phyloP scores from a whole-genome alignment of 2,797 vertebrate genomes.

The Poeciliopsis turneri region DNA sequence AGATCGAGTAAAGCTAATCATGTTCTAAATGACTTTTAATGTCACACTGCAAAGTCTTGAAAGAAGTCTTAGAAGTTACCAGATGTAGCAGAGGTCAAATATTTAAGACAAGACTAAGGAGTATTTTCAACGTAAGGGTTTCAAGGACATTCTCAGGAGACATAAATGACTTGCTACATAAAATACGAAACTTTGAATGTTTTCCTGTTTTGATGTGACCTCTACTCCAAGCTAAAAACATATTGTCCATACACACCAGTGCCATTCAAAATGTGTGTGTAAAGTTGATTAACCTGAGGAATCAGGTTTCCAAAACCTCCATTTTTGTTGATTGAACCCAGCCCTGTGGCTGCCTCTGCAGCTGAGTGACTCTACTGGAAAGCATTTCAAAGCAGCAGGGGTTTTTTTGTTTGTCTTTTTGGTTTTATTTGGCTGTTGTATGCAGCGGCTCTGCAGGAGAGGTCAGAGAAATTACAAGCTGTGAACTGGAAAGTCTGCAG shows the following conservation, averaged over 20 bases:
- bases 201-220: neutral
- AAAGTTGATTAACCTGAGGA: neutral
- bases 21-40: neutral
- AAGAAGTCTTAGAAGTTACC: neutral
- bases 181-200: neutral
- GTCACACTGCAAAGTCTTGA: neutral
- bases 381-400: neutral
- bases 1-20: neutral
- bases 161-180: neutral
- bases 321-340: neutral
- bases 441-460: neutral
- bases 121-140: neutral
- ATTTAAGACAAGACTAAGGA: neutral
- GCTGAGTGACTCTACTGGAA: neutral
- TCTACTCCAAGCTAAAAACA: neutral
- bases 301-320: neutral
- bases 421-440: neutral
- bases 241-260: neutral
- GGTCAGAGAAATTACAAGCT: neutral
- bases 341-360: neutral
- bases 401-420: too few relatives aligned
- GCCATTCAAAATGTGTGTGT: neutral
- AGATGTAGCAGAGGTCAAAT: neutral
- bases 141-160: neutral
- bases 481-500: slow-evolving; percentile 2